Percentiles rank a stretch among this genome's conserved stretches.
These are phyloP conservation scores for Clanis bilineata DNA, from an alignment of 2,888 invertebrate species.

Conservation along the genomic window DNA sequence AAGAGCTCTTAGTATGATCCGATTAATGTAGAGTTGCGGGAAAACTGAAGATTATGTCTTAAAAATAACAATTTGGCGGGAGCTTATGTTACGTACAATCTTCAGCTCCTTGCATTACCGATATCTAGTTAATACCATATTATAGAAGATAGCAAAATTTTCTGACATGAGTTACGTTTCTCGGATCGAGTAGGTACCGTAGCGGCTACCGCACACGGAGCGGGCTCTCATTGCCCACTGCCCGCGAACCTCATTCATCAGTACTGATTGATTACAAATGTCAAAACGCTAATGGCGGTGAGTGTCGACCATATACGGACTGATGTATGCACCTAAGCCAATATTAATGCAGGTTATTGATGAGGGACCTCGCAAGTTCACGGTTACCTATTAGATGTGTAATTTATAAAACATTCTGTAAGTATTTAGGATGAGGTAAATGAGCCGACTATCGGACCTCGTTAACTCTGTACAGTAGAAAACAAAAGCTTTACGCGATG, in stretches of 20 bases:
- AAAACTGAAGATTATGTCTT: background rate
- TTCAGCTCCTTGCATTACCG: background rate
- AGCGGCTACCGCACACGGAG: constrained; percentile 58
- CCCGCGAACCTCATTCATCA: constrained; percentile 76
- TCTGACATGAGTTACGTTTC: constrained; percentile 4
- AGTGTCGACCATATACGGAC: constrained; percentile 67
- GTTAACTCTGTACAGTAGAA: constrained; percentile 41
- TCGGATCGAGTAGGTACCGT: constrained; percentile 6
- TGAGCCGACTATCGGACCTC: constrained; percentile 47
- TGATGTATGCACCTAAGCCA: constrained; percentile 71
- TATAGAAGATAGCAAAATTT: constrained; percentile 27
- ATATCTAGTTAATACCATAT: constrained; percentile 25
- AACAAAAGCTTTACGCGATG: constrained; percentile 19
- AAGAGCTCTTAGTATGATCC: no score
- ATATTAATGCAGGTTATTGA: constrained; percentile 76
- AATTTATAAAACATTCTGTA: constrained; percentile 66
- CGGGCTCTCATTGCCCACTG: constrained; percentile 26
- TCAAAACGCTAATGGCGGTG: constrained; percentile 77
- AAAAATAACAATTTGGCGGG: background rate
- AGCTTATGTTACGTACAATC: background rate
- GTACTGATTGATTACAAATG: constrained; percentile 80
- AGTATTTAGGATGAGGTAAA: constrained; percentile 51
- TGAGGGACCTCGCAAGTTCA: constrained; percentile 67
- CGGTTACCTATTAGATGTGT: constrained; percentile 70
- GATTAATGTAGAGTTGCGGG: background rate